These are phyloP conservation scores for Podotricha telesiphe DNA, from an alignment of 2,888 invertebrate species.

Conservation along the genomic window DNA sequence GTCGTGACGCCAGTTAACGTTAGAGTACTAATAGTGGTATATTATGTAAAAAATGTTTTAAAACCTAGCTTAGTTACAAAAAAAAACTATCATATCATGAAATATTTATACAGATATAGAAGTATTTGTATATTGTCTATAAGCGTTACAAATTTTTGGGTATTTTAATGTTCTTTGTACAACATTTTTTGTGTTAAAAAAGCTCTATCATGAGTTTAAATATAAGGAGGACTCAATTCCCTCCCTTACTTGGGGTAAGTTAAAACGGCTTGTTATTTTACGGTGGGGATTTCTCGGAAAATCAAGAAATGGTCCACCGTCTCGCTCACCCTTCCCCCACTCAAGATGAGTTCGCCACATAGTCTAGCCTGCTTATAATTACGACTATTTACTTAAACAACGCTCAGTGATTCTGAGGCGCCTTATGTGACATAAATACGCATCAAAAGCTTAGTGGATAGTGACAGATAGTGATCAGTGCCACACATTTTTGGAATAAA, in stretches of 20 bases:
- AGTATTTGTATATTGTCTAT: background rate
- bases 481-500: slow-evolving; percentile 18
- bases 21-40: background rate
- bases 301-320: slow-evolving; percentile 43
- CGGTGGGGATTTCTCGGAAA: slow-evolving; percentile 41
- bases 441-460: slow-evolving; percentile 27
- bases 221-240: background rate
- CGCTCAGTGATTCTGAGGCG: slow-evolving; percentile 47
- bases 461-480: slow-evolving; percentile 27
- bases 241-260: slow-evolving; percentile 21
- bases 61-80: too few species aligned
- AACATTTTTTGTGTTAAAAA: background rate
- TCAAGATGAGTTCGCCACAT: slow-evolving; percentile 45
- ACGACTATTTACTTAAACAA: slow-evolving; percentile 47
- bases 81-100: background rate
- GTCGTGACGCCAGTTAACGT: slow-evolving; percentile 2
- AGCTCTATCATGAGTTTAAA: background rate
- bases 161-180: background rate
- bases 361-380: slow-evolving; percentile 47
- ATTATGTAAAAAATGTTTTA: background rate
- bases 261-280: slow-evolving; percentile 33
- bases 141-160: background rate
- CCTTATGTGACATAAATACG: slow-evolving; percentile 39
- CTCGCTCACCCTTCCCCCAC: slow-evolving; percentile 50
- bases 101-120: background rate